These are phyloP conservation scores for Protonemura montana DNA, from an alignment of 2,888 invertebrate species.

Conservation along the genomic window DNA sequence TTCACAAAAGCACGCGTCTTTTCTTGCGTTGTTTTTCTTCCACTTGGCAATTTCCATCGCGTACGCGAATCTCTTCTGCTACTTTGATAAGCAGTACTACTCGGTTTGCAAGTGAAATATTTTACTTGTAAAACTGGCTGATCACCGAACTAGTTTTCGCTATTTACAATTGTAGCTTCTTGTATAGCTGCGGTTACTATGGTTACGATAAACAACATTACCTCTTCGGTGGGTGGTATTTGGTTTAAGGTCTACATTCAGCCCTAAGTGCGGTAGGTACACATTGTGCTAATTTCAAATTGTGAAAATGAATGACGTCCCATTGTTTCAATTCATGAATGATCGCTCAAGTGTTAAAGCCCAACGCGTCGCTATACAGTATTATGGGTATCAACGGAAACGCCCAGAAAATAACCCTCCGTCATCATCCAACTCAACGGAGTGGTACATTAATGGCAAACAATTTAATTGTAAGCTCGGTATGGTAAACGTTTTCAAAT, in stretches of 20 bases:
- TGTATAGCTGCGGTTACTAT: not conserved
- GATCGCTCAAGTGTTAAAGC: not conserved
- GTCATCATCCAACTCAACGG: not conserved
- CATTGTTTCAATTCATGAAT: not conserved
- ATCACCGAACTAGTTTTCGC: not conserved
- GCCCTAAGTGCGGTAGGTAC: not conserved
- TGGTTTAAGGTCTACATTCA: not conserved
- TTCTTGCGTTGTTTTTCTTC: not conserved
- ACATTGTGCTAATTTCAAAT: not conserved
- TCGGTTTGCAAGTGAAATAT: no score
- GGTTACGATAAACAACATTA: not conserved
- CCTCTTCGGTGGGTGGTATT: not conserved
- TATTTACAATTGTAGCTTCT: not conserved
- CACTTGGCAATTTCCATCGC: not conserved
- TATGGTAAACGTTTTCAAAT: not conserved
- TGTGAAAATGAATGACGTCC: not conserved
- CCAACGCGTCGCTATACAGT: not conserved
- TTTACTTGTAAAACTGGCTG: not conserved
- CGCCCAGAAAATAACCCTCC: not conserved
- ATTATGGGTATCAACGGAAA: not conserved
- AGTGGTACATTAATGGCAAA: not conserved
- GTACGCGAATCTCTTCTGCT: not conserved
- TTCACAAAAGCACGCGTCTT: conserved; percentile 17
- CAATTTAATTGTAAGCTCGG: not conserved
- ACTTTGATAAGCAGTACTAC: not conserved